A percentile compares a stretch with the other conserved stretches of the same genome.
These are phyloP conservation scores for Drosophila peninsularis DNA, from an alignment of 2,888 invertebrate species.

Conservation along the genomic window DNA sequence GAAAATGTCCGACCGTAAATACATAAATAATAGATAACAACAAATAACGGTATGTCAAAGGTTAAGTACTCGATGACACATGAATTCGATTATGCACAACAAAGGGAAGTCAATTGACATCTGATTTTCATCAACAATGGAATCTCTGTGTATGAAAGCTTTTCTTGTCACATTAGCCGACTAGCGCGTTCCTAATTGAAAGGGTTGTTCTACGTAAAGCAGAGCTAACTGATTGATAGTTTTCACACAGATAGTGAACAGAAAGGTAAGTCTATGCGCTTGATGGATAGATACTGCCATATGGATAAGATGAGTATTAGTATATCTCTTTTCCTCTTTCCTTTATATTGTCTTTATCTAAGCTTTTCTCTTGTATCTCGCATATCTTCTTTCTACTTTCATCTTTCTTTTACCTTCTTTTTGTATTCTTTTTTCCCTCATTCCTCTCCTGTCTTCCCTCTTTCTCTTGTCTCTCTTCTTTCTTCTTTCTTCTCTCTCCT, in stretches of 20 bases:
- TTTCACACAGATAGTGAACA: neutral
- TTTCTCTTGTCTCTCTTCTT: neutral
- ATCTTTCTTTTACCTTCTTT: neutral
- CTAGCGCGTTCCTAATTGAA: no score
- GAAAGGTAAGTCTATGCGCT: neutral
- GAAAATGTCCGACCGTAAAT: slow-evolving; percentile 19
- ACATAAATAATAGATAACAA: slow-evolving; percentile 26
- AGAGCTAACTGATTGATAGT: neutral
- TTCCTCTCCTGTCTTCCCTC: neutral
- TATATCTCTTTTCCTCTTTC: neutral
- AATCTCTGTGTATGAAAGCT: neutral
- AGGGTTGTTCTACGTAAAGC: no score
- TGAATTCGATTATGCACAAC: neutral
- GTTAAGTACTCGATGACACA: slow-evolving; percentile 1
- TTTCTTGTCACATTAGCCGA: neutral
- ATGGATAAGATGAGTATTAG: neutral
- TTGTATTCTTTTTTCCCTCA: neutral
- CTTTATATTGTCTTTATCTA: no score
- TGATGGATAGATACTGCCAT: neutral
- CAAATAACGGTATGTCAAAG: slow-evolving; percentile 1
- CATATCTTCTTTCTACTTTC: neutral
- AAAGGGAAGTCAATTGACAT: neutral
- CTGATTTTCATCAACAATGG: neutral
- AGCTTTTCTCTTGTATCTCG: neutral
- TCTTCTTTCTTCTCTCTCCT: neutral